Evolutionary conservation across 2,797 vertebrate species (phyloP), one percentile per base, ranked within the genome.

Genomic region (Chloroceryle inda): DNA sequence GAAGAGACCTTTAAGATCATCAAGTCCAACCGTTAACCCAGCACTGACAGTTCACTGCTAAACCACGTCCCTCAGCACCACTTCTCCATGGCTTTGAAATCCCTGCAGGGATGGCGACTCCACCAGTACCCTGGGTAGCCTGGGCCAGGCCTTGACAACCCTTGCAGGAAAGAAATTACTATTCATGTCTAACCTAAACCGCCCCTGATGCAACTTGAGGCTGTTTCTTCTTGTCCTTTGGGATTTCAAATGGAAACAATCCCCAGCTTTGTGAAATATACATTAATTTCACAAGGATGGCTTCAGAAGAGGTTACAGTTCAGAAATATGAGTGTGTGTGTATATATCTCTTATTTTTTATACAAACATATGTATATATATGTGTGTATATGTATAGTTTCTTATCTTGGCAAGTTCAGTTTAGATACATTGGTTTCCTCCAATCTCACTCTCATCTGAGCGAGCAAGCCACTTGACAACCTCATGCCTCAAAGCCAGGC

Each of bases 401-500:
- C 8, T 83, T 40, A 13, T 5, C 47, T 29, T 26, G 33, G 10
- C 33, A 83, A 50, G 17, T 53, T 92, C 33, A 18, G 21, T 8
- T 64, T 64, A 77, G 38, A 59, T 23, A 47, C 3, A 7, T 4
- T 53, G 40, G 62, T 76, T 67, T 74, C 24, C 21, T 78, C 35
- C 59, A 86, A 17, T 49, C 40, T 73, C 45, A 23, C 44, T 52
- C 37, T 64, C 58, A 62, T 66, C 59, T 56, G 47, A 75, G 27
- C 5, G 42, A 81, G 26, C 16, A 76, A 94, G 63, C 76, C 79
- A 93, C 47, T 76, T 76, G 83, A 66, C 79, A 78, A 81, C 33
- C 94, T 55, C 3, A 11, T 69, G 42, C 42, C 82, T 94, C 73
- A 69, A 90, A 95, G 89, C 85, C 95, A 92, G 87, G 44, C 66